Evolutionary conservation across 1,140 invertebrate genomes (phyloP).

Genomic region (Drosophila neocordata): DNA sequence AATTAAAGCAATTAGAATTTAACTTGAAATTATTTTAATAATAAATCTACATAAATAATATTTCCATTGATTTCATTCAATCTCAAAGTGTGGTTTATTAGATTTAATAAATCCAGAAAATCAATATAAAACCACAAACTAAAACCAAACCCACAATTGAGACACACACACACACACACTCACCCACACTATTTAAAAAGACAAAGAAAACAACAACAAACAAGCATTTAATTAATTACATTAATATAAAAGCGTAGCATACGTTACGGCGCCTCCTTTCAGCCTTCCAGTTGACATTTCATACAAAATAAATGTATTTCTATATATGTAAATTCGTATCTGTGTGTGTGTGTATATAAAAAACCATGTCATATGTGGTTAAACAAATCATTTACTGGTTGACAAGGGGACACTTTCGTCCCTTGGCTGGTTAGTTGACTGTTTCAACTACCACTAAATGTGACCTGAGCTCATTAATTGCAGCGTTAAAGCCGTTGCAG

Average conservation of each 20-base stretch:
- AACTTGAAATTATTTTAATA: no score
- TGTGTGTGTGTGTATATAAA: neutral
- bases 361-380: slow-evolving; percentile 2
- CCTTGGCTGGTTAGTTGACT: neutral
- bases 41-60: neutral
- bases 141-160: neutral
- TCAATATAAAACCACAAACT: slow-evolving; percentile 47
- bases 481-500: neutral
- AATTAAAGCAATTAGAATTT: no score
- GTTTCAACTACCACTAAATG: neutral
- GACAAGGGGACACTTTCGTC: neutral
- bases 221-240: slow-evolving; percentile 58
- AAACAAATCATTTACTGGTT: slow-evolving; percentile 17
- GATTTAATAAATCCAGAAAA: slow-evolving; percentile 33
- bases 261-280: neutral
- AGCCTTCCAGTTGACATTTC: neutral
- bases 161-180: slow-evolving; percentile 1
- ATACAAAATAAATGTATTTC: neutral
- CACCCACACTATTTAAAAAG: slow-evolving; percentile 30
- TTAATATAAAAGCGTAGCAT: slow-evolving; percentile 46
- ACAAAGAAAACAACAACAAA: neutral
- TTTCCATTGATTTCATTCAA: slow-evolving; percentile 19
- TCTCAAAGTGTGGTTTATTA: slow-evolving; percentile 8
- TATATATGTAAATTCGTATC: neutral
- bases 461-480: slow-evolving; percentile 12